Base-by-base conservation (phyloP, 2,797 vertebrate genomes). In the Etheostoma nigrum region DNA sequence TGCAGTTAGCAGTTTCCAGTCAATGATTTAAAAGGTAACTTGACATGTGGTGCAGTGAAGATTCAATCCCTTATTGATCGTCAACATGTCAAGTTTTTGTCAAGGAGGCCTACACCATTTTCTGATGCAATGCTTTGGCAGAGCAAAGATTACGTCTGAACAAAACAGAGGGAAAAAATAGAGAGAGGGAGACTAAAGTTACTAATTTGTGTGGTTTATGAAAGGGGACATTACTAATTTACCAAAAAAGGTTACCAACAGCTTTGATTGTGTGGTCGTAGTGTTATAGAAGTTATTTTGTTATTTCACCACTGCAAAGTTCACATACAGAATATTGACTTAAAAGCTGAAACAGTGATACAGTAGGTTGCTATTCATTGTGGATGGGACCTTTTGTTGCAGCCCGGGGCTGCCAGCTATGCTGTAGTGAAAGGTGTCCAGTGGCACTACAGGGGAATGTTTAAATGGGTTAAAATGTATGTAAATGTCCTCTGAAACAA, bases 41-140 rank as follows among this genome's bases (percentile, higher is more conserved):
- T 83, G 81, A 85, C 79, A 82, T 90, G 87, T 88, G 88, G 68
- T 82, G 78, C 87, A 82, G 85, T 83, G 83, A 92, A 86, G 84
- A 91, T 91, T 89, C 85, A 92, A 91, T 90, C 78, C 63, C 42
- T 36, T 86, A 92, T 90, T 81, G 90, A 93, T 90, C 85, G 64
- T 42, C 25, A 63, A 58, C 69, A 83, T 88, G 87, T 89, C 80
- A 86, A 52, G 74, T 83, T 89, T 81, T 84, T 89, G 86, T 91
- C 89, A 93, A 76, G 23, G 71, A 80, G 83, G 71, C 49, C 82
- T 72, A 72, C 79, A 76, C 63, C 69, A 8, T 60, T 77, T 88
- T 75, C 85, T 88, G 82, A 89, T 89, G 88, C 82, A 87, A 82
- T 84, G 83, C 30, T 67, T 82, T 45, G 40, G 65, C 63, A 54